These are phyloP conservation scores for Drosophila aff. DNA, from an alignment of 1,140 invertebrate species.

Conservation along the genomic window DNA sequence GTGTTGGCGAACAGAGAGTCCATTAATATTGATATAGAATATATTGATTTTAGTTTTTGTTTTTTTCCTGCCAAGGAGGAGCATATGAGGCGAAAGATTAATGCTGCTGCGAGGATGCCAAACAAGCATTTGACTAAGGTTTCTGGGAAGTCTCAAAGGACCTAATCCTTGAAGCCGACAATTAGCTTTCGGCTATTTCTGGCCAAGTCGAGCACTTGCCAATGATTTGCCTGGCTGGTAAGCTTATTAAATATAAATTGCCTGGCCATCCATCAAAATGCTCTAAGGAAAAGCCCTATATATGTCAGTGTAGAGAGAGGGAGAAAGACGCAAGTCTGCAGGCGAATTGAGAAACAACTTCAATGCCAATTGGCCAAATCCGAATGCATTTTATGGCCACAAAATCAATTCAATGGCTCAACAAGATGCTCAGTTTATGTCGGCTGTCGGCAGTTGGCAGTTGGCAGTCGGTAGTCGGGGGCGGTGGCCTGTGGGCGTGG, in stretches of 20 bases:
- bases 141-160: conserved; percentile 11
- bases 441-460: conserved; percentile 3
- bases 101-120: conserved; percentile 22
- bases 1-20: conserved; percentile 34
- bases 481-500: neutral
- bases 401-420: conserved; percentile 66
- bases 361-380: conserved; percentile 52
- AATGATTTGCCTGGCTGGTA: conserved; percentile 37
- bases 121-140: conserved; percentile 25
- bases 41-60: conserved; percentile 65
- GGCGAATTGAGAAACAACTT: conserved; percentile 51
- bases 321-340: conserved; percentile 6
- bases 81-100: conserved; percentile 41
- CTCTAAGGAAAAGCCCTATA: conserved; percentile 10
- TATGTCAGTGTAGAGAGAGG: neutral
- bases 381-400: conserved; percentile 60
- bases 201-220: conserved; percentile 26
- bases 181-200: conserved; percentile 42
- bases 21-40: conserved; percentile 68
- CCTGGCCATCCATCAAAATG: conserved; percentile 41
- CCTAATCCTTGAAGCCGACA: conserved; percentile 15
- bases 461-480: too few species aligned
- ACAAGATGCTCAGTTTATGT: conserved; percentile 53
- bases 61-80: conserved; percentile 26
- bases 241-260: conserved; percentile 56